Evolutionary conservation across 2,113 vertebrate species (phyloP).

Genomic region (Tachuris rubrigastra): DNA sequence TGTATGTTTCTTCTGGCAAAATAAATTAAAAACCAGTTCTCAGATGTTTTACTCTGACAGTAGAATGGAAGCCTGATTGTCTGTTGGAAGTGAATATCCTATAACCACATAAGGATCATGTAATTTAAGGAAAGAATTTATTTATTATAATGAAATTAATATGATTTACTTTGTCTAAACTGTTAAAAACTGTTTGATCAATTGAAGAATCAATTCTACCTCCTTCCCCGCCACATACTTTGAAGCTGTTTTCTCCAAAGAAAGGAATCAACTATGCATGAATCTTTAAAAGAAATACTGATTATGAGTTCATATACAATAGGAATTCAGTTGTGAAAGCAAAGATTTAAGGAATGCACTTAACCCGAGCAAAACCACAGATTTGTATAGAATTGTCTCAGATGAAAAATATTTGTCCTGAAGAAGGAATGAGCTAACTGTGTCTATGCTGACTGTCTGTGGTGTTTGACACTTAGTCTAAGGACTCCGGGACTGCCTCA

Average conservation of each 20-base stretch:
- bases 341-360: slow-evolving; percentile 13
- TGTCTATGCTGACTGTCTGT: neutral
- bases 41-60: neutral
- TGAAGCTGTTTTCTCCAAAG: neutral
- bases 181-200: slow-evolving; percentile 1
- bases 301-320: neutral
- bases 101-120: neutral
- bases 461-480: neutral
- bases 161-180: neutral
- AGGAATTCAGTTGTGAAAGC: neutral
- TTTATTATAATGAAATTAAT: too few relatives aligned
- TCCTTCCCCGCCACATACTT: neutral
- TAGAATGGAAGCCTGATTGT: neutral
- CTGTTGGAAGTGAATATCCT: neutral
- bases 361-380: neutral
- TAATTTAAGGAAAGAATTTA: neutral
- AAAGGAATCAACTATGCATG: neutral
- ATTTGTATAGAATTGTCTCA: slow-evolving; percentile 2
- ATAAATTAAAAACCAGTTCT: neutral
- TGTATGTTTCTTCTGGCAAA: neutral
- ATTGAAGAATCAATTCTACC: neutral
- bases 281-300: neutral
- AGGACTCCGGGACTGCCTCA: neutral
- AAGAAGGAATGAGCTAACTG: neutral
- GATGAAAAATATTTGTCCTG: slow-evolving; percentile 36